Conservation (phyloP, 2,797 vertebrate species). For the Pseudocheirus occidentalis region DNA sequence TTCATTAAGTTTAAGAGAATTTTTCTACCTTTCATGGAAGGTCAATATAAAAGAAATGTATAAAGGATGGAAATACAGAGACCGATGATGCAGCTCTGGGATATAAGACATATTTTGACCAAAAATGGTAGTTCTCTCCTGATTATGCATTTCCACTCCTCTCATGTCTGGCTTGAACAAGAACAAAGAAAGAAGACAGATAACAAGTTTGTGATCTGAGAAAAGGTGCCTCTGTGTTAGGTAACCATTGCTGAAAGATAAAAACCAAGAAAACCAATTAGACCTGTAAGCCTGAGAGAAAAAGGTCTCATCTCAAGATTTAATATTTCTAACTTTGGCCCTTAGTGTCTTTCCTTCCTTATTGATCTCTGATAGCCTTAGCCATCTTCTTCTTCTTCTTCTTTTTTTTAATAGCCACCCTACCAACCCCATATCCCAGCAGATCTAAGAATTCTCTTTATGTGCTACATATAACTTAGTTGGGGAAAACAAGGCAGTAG, state of each 20-base stretch:
- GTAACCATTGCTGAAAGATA: constrained; percentile 64
- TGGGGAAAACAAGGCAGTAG: constrained; percentile 77
- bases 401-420: constrained; percentile 70
- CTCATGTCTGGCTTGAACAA: constrained; percentile 54
- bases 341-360: constrained; percentile 61
- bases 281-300: constrained; percentile 68
- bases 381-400: constrained; percentile 15
- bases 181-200: constrained; percentile 24
- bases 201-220: constrained; percentile 64
- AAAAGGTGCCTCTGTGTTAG: constrained; percentile 52
- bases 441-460: constrained; percentile 76
- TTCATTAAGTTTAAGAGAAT: neutral
- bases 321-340: constrained; percentile 74
- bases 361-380: constrained; percentile 72
- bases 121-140: constrained; percentile 14
- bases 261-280: constrained; percentile 77
- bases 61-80: constrained; percentile 16
- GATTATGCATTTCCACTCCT: constrained; percentile 52
- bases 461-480: constrained; percentile 73
- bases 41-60: constrained; percentile 20
- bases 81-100: constrained; percentile 10
- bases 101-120: neutral
- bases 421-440: constrained; percentile 68
- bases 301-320: constrained; percentile 72
- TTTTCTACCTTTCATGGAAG: constrained; percentile 12